These are phyloP conservation scores for Esox niger DNA, from an alignment of 2,113 vertebrate genomes.

Conservation along the genomic window DNA sequence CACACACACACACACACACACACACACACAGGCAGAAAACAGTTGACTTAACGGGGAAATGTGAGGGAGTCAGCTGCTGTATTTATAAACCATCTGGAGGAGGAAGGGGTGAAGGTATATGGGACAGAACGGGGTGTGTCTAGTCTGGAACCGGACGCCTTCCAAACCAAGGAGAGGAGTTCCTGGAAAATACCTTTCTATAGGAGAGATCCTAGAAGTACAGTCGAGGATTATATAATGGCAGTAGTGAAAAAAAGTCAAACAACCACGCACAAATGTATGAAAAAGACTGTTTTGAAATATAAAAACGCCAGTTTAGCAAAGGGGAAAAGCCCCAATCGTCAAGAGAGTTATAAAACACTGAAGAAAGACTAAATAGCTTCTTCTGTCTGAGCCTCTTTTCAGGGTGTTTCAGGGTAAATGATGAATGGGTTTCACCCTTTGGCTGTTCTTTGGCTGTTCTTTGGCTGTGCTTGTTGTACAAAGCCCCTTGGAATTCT, in stretches of 20 bases:
- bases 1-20: background rate
- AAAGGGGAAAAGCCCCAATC: background rate
- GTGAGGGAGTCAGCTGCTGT: conserved; percentile 12
- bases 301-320: background rate
- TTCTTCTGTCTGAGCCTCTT: background rate
- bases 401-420: background rate
- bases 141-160: background rate
- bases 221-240: background rate
- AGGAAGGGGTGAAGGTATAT: background rate
- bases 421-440: background rate
- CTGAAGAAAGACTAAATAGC: background rate
- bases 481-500: background rate
- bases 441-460: background rate
- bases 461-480: background rate
- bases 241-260: background rate
- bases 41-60: background rate
- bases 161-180: background rate
- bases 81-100: conserved; percentile 11
- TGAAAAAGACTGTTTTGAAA: background rate
- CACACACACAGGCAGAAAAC: background rate
- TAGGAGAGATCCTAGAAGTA: background rate
- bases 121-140: background rate
- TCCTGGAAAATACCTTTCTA: background rate
- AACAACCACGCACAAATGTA: background rate
- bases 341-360: background rate